These are phyloP conservation scores for Tenodera sinensis DNA, from an alignment of 2,888 invertebrate genomes.

Conservation along the genomic window DNA sequence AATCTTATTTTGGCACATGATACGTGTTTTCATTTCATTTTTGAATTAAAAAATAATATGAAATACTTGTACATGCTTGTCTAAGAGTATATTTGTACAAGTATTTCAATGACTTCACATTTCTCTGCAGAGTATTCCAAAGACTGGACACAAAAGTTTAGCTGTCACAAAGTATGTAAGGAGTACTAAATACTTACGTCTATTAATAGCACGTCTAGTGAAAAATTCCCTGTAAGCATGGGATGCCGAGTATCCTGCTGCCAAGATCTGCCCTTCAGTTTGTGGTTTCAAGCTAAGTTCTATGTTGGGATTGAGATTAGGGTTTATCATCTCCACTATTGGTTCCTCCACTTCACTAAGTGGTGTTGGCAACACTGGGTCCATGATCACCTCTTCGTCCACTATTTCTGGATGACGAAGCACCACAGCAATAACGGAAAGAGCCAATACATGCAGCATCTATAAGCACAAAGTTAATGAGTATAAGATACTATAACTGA, in stretches of 20 bases:
- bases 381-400: slow-evolving; percentile 35
- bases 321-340: slow-evolving; percentile 18
- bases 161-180: neutral
- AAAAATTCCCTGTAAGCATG: slow-evolving; percentile 37
- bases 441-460: slow-evolving; percentile 72
- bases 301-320: slow-evolving; percentile 17
- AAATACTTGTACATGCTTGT: too few relatives aligned
- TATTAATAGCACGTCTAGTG: slow-evolving; percentile 62
- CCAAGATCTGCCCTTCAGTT: slow-evolving; percentile 12
- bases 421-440: slow-evolving; percentile 70
- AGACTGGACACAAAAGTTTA: neutral
- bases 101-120: too few relatives aligned
- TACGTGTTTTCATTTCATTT: too few relatives aligned
- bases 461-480: slow-evolving; percentile 42
- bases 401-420: slow-evolving; percentile 69
- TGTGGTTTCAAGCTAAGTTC: slow-evolving; percentile 18
- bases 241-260: slow-evolving; percentile 13
- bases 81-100: too few relatives aligned
- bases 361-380: slow-evolving; percentile 61
- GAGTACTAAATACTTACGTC: slow-evolving; percentile 53
- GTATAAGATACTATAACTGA: neutral
- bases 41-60: too few relatives aligned
- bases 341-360: slow-evolving; percentile 62
- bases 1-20: too few relatives aligned
- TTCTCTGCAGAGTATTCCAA: too few relatives aligned